Evolutionary conservation across 2,797 vertebrate species (phyloP).

Genomic region (Cetoscarus ocellatus): DNA sequence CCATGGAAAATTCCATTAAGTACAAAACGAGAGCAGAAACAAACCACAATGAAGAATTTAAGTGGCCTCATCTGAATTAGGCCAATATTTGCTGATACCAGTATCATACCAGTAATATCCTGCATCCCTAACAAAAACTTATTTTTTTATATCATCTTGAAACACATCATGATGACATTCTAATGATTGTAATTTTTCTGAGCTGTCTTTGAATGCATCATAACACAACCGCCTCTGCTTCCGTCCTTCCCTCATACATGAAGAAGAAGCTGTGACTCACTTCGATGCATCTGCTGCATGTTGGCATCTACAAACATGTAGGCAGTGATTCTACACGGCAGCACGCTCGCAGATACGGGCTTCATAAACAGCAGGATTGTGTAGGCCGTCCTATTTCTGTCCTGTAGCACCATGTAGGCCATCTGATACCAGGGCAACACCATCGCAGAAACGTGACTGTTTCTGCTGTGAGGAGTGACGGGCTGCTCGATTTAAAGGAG

Average conservation of each 20-base stretch:
- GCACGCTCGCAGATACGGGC: constrained; percentile 32
- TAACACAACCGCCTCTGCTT: background rate
- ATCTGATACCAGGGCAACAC: constrained; percentile 55
- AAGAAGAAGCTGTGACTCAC: constrained; percentile 48
- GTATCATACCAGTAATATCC: too few species aligned
- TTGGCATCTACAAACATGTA: constrained; percentile 39
- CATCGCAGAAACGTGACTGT: constrained; percentile 36
- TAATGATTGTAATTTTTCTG: too few species aligned
- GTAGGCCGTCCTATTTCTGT: constrained; percentile 71
- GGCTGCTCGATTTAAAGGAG: constrained; percentile 11
- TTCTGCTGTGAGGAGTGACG: constrained; percentile 20
- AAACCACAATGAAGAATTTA: too few species aligned
- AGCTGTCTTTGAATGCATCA: too few species aligned
- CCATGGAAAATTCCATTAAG: too few species aligned
- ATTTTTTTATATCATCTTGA: too few species aligned
- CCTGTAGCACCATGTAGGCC: constrained; percentile 70
- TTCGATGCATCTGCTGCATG: constrained; percentile 38
- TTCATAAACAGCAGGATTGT: constrained; percentile 54
- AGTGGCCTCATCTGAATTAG: too few species aligned
- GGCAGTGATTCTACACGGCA: constrained; percentile 48
- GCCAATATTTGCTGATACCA: too few species aligned
- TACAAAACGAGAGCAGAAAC: too few species aligned
- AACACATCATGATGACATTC: too few species aligned
- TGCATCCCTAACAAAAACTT: too few species aligned
- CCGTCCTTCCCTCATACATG: constrained; percentile 27